A percentile compares a stretch with the other conserved stretches of the same genome.
Evolutionary conservation across 2,113 vertebrate genomes (phyloP).

Genomic region (Eubucco bourcierii): DNA sequence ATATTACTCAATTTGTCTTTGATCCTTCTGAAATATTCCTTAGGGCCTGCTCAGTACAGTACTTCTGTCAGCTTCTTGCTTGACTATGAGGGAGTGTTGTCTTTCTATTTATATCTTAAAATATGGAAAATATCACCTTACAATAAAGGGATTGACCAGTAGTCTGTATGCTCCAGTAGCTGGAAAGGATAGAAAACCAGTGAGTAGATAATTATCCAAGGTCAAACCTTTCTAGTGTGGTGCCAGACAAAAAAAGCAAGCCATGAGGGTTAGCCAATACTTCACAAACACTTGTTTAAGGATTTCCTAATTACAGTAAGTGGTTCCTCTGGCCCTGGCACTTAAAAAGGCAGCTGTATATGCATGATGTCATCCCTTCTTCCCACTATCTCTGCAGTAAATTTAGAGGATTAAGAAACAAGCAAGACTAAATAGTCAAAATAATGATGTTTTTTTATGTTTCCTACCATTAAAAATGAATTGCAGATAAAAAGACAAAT

Average conservation of each 20-base stretch:
- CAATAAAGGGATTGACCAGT: slow-evolving; percentile 69
- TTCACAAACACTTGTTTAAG: slow-evolving; percentile 97
- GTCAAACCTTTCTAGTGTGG: slow-evolving; percentile 89
- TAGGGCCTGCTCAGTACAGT: neutral
- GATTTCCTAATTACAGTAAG: slow-evolving; percentile 99
- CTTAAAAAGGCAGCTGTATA: slow-evolving; percentile 88
- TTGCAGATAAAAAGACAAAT: neutral
- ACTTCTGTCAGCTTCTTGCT: neutral
- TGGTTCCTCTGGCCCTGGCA: slow-evolving; percentile 91
- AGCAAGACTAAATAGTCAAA: slow-evolving; percentile 69
- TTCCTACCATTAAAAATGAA: neutral
- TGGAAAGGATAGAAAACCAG: slow-evolving; percentile 87
- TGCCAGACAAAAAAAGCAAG: slow-evolving; percentile 87
- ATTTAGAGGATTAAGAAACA: slow-evolving; percentile 72
- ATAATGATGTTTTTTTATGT: slow-evolving; percentile 58
- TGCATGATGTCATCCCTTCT: slow-evolving; percentile 86
- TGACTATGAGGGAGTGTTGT: neutral
- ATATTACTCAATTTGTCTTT: neutral
- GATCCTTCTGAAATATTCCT: neutral
- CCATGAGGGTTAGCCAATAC: slow-evolving; percentile 89
- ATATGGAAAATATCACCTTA: neutral
- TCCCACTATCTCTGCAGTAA: slow-evolving; percentile 77
- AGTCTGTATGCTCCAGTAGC: slow-evolving; percentile 77
- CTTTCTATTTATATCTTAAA: slow-evolving; percentile 3
- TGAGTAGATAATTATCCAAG: slow-evolving; percentile 93